Evolutionary conservation across 2,113 vertebrate genomes (phyloP).

Genomic region (Petaurus breviceps): DNA sequence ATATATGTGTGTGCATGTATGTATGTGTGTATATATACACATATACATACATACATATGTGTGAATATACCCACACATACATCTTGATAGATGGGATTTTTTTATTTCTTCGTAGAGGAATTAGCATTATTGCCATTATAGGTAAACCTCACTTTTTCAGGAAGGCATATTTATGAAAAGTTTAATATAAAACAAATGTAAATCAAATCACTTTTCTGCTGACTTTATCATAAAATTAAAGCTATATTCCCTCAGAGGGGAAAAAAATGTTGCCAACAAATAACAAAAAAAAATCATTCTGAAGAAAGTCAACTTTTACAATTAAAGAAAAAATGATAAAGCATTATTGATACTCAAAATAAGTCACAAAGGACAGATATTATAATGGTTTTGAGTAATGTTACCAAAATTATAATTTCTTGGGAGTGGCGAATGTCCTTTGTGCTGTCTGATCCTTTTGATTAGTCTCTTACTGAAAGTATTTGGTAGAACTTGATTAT

Average conservation of each 20-base stretch:
- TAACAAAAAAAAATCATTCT: not conserved
- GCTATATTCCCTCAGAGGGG: not conserved
- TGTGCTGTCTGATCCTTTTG: slow-evolving; percentile 5
- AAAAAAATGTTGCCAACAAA: not conserved
- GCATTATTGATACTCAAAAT: slow-evolving; percentile 38
- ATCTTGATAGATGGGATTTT: not conserved
- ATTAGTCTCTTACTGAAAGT: not conserved
- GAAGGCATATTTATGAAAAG: slow-evolving; percentile 10
- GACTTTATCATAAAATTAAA: slow-evolving; percentile 14
- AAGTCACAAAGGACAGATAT: not conserved
- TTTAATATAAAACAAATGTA: slow-evolving; percentile 43
- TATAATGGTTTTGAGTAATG: slow-evolving; percentile 9
- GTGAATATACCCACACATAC: too few relatives aligned
- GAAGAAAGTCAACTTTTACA: slow-evolving; percentile 4
- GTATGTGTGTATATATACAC: too few relatives aligned
- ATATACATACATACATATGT: too few relatives aligned
- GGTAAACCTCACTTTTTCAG: slow-evolving; percentile 18
- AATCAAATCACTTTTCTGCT: slow-evolving; percentile 26
- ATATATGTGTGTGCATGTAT: too few relatives aligned
- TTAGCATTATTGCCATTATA: slow-evolving; percentile 21
- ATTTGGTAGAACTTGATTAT: slow-evolving; percentile 4
- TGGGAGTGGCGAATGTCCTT: slow-evolving; percentile 15
- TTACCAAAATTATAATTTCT: slow-evolving; percentile 11
- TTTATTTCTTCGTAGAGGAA: slow-evolving; percentile 1
- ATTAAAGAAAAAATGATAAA: slow-evolving; percentile 18